These are phyloP conservation scores for Girardia tigrina DNA, from an alignment of 2,888 invertebrate genomes.

Conservation along the genomic window DNA sequence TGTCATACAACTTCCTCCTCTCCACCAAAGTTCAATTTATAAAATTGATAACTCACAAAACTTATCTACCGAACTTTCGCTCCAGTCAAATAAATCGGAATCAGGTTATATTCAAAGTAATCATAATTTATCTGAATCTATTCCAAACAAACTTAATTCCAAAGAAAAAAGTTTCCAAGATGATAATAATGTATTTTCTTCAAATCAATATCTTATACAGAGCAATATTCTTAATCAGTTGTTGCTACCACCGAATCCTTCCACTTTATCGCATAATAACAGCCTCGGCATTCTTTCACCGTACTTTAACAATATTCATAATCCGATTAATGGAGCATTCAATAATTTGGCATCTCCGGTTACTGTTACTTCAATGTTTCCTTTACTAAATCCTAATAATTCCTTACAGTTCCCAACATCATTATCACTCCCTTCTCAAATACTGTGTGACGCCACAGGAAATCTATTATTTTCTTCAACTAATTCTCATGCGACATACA, in stretches of 20 bases:
- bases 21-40: neutral
- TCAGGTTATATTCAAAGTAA: neutral
- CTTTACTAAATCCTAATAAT: neutral
- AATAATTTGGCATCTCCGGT: slow-evolving; percentile 3
- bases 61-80: neutral
- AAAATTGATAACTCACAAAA: neutral
- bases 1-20: neutral
- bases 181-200: neutral
- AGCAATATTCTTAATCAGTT: neutral
- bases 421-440: neutral
- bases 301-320: slow-evolving; percentile 13
- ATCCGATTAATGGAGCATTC: neutral
- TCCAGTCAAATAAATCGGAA: neutral
- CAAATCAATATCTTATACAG: neutral
- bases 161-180: neutral
- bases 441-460: neutral
- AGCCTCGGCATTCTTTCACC: neutral
- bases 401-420: neutral
- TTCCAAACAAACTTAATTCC: neutral
- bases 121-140: neutral
- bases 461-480: neutral
- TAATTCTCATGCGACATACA: neutral
- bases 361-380: neutral
- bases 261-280: neutral
- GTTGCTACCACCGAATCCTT: neutral